Percentiles rank a stretch among this genome's conserved stretches.
phyloP scores from a whole-genome alignment of 2,888 invertebrate genomes.

The Elmis aenea region DNA sequence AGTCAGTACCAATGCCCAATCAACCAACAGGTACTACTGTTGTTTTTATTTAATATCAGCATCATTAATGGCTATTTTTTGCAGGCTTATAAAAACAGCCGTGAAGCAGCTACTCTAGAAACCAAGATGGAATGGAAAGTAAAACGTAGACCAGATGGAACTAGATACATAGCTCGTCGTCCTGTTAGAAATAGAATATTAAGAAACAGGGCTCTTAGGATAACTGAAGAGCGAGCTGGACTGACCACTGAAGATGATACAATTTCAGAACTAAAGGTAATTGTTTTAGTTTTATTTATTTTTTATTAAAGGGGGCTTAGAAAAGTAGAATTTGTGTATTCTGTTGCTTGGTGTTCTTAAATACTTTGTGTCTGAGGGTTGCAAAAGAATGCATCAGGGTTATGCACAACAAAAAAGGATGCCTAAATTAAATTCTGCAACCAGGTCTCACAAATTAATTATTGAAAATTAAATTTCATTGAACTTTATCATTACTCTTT shows the following conservation, averaged over 20 bases:
- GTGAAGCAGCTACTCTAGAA: constrained; percentile 29
- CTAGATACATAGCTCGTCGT: constrained; percentile 68
- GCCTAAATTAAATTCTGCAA: too few species aligned
- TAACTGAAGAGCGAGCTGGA: constrained; percentile 62
- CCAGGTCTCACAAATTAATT: too few species aligned
- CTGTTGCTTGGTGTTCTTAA: too few species aligned
- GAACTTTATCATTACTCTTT: too few species aligned
- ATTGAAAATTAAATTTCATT: too few species aligned
- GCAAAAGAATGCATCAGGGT: too few species aligned
- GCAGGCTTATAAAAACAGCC: constrained; percentile 11
- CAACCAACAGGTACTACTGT: constrained; percentile 39
- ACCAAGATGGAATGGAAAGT: constrained; percentile 68
- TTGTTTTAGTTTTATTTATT: constrained; percentile 1
- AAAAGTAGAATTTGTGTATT: too few species aligned
- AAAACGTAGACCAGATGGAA: constrained; percentile 70
- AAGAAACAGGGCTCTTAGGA: constrained; percentile 61
- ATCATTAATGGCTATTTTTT: not conserved
- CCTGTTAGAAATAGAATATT: constrained; percentile 63
- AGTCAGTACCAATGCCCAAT: constrained; percentile 57
- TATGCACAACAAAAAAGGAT: too few species aligned
- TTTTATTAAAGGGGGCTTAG: too few species aligned
- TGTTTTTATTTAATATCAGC: not conserved
- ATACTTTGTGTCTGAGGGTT: too few species aligned
- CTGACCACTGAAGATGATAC: constrained; percentile 71
- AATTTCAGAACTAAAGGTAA: constrained; percentile 67